A percentile compares a stretch with the other conserved stretches of the same genome.
Conservation (phyloP, 2,797 vertebrate genomes). For the Poeciliopsis gracilis region DNA sequence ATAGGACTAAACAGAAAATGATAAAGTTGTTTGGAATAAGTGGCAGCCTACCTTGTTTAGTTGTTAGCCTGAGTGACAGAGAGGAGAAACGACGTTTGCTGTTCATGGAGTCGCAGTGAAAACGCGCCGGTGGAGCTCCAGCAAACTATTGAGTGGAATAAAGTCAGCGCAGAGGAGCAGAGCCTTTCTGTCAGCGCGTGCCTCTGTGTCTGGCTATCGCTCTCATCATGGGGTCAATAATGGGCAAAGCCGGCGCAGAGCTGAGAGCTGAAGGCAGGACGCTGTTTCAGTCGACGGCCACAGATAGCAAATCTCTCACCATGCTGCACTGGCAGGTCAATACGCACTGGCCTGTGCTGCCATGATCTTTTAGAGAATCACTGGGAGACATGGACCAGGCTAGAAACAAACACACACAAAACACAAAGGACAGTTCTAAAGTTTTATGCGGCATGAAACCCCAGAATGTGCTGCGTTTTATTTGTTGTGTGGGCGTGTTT, state of each 20-base stretch:
- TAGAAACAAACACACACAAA: not conserved
- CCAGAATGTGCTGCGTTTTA: too few relatives aligned
- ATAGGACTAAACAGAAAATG: not conserved
- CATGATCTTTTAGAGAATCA: not conserved
- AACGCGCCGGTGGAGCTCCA: conserved; percentile 59
- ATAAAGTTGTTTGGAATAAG: not conserved
- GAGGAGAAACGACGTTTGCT: conserved; percentile 45
- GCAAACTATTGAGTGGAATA: conserved; percentile 40
- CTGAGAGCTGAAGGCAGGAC: conserved; percentile 63
- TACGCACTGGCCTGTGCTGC: conserved; percentile 17
- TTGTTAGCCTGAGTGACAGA: conserved; percentile 41
- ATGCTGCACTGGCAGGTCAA: conserved; percentile 42
- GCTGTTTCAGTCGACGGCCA: conserved; percentile 38
- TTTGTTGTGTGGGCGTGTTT: too few relatives aligned
- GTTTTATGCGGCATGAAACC: not conserved
- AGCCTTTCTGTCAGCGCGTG: conserved; percentile 37
- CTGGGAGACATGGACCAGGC: not conserved
- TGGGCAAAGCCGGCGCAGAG: conserved; percentile 57
- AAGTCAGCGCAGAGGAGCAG: conserved; percentile 41
- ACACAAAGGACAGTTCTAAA: not conserved
- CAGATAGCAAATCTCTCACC: conserved; percentile 40
- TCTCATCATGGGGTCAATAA: conserved; percentile 70
- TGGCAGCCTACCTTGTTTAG: conserved; percentile 64
- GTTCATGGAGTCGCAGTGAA: conserved; percentile 46
- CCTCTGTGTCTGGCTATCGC: conserved; percentile 23